These are phyloP conservation scores for Epirrhoe alternata DNA, from an alignment of 2,888 invertebrate species.

Conservation along the genomic window DNA sequence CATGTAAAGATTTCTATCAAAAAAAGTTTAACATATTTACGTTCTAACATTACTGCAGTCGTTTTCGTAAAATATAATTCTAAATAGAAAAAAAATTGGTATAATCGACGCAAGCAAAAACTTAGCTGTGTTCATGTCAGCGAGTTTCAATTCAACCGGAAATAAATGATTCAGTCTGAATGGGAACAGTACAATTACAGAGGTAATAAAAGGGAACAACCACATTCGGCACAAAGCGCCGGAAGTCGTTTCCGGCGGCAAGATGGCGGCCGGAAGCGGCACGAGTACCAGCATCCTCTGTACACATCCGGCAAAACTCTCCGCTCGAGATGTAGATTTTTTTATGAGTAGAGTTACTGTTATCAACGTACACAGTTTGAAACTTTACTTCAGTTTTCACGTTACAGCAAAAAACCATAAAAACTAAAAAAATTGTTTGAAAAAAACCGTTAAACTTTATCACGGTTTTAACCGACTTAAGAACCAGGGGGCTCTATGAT, in stretches of 20 bases:
- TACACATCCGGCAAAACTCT: constrained; percentile 65
- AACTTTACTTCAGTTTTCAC: background rate
- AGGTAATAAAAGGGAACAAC: constrained; percentile 47
- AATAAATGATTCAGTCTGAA: constrained; percentile 20
- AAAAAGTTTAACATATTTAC: too few species aligned
- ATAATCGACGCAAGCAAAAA: background rate
- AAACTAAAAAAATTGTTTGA: background rate
- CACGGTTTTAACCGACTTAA: too few species aligned
- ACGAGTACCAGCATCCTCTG: constrained; percentile 68
- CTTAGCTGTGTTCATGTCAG: constrained; percentile 9
- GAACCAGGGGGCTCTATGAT: too few species aligned
- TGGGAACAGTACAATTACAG: constrained; percentile 24
- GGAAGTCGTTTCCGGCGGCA: constrained; percentile 74
- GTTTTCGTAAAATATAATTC: too few species aligned
- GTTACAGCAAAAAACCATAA: background rate
- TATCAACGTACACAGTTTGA: background rate
- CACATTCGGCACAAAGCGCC: constrained; percentile 59
- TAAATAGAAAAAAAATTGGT: too few species aligned
- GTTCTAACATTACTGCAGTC: too few species aligned
- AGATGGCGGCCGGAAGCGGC: constrained; percentile 77
- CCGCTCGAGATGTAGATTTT: constrained; percentile 49
- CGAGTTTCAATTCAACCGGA: constrained; percentile 13
- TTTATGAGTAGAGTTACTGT: constrained; percentile 23
- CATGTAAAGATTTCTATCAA: too few species aligned
- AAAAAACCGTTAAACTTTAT: too few species aligned